A percentile compares a stretch with the other conserved stretches of the same genome.
phyloP scores from a whole-genome alignment of 2,113 vertebrate species.

The Phalacrocorax brasilianus region DNA sequence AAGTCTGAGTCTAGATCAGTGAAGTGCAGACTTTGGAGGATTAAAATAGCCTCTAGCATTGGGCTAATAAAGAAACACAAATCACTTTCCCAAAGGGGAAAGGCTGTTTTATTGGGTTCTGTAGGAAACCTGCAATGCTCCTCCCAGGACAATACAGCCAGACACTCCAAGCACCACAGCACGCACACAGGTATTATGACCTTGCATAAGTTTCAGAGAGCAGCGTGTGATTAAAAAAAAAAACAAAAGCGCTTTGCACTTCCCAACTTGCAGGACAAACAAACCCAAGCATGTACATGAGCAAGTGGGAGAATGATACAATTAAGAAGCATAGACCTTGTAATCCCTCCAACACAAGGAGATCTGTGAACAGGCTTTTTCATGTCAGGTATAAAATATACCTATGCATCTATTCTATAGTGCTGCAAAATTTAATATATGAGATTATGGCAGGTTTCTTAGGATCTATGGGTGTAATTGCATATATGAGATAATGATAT shows the following conservation, averaged over 20 bases:
- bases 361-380: not conserved
- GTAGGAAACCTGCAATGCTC: not conserved
- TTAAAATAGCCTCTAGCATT: not conserved
- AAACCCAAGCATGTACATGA: not conserved
- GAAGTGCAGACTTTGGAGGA: not conserved
- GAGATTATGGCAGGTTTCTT: too few species aligned
- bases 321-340: not conserved
- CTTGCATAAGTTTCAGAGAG: not conserved
- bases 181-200: not conserved
- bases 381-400: not conserved
- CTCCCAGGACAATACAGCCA: not conserved
- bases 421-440: too few species aligned
- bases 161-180: not conserved
- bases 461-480: too few species aligned
- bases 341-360: not conserved
- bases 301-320: not conserved
- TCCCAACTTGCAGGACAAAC: not conserved
- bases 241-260: not conserved
- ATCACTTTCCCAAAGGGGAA: not conserved
- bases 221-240: not conserved
- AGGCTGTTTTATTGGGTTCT: not conserved
- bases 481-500: too few species aligned
- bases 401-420: not conserved
- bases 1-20: not conserved
- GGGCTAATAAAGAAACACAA: not conserved